These are phyloP conservation scores for Rhinatrema bivittatum DNA, from an alignment of 2,797 vertebrate genomes.

Conservation along the genomic window DNA sequence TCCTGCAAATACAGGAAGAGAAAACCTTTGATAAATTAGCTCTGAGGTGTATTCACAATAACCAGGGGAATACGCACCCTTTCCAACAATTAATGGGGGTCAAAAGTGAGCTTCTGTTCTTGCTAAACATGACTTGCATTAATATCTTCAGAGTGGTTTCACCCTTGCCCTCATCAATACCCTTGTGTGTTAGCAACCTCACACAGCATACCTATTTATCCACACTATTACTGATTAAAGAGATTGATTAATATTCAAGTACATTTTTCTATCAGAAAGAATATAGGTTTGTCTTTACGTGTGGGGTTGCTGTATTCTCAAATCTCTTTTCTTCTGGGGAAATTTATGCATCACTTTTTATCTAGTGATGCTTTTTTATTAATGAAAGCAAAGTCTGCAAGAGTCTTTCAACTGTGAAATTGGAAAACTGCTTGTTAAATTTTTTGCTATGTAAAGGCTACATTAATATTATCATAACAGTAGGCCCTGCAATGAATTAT, in stretches of 20 bases:
- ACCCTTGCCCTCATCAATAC: background rate
- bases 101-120: no score
- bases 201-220: background rate
- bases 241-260: background rate
- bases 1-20: no score
- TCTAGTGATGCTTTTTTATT: background rate
- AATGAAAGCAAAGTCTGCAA: slow-evolving; percentile 10
- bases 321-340: slow-evolving; percentile 2
- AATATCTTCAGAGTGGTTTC: accelerated
- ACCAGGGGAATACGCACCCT: no score
- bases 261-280: accelerated
- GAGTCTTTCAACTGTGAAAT: slow-evolving; percentile 4
- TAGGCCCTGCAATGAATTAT: background rate
- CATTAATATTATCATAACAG: background rate
- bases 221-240: background rate
- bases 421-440: background rate
- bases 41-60: no score
- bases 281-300: accelerated
- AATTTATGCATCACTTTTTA: background rate
- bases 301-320: background rate
- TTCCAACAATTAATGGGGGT: no score
- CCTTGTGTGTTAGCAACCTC: background rate
- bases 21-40: no score
- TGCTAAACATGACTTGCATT: background rate
- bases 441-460: background rate